Base-by-base conservation (phyloP, 1,140 invertebrate species). In the Teleogryllus occipitalis region DNA sequence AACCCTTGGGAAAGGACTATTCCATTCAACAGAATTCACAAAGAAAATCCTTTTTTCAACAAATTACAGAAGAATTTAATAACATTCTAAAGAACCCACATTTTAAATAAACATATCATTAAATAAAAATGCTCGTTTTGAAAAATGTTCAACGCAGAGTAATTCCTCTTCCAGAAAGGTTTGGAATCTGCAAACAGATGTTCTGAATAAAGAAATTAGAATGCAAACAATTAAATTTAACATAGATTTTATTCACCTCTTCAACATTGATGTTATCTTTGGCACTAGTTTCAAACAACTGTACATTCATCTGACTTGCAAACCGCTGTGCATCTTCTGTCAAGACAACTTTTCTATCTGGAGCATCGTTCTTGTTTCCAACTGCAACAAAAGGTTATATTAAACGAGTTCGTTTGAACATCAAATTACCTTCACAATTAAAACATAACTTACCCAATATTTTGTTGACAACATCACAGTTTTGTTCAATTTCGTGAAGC, bases 261-360 rank as follows among this genome's bases (percentile, higher is more conserved):
- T 99, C 97, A 78, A 99, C 98, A 89, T 99, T 99, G 83, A 97
- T 94, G 87, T 99, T 99, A 85, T 99, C 96, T 90, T 99, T 99
- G 85, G 98, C 98, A 86, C 97, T 98, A 82, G 98, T 99, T 89
- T 99, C 98, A 89, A 97, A 99, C 79, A 99, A 88, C 83, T 96
- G 93, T 85, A 99, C 98, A 81, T 93, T 93, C 96, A 99, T 99
- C 88, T 98, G 95, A 85, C 94, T 94, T 75, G 97, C 97, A 90
- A 99, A 99, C 82, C 96, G 91, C 88, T 97, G 93, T 79, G 98
- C 98, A 90, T 99, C 98, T 87, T 97, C 95, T 76, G 97, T 98
- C 75, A 98, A 88, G 10, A 99, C 98, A 77, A 99, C 97, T 90
- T 99, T 98, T 82, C 95, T 90, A 84, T 97, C 96, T 74, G 97